These are phyloP conservation scores for Centropus unirufus DNA, from an alignment of 2,113 vertebrate genomes.

Conservation along the genomic window DNA sequence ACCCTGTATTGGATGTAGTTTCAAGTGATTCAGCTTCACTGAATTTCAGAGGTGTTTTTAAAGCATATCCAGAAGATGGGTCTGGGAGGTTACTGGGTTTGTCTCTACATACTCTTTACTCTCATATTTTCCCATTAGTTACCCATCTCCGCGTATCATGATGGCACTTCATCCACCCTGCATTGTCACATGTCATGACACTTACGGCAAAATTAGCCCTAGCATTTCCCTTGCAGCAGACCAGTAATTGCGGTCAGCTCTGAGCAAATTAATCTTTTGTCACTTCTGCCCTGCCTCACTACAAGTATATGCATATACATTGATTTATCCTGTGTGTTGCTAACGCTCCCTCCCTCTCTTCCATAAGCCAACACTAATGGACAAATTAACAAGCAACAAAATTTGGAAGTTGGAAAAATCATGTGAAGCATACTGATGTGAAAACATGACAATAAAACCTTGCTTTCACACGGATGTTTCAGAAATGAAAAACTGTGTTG, in stretches of 20 bases:
- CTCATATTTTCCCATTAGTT: not conserved
- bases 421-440: not conserved
- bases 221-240: not conserved
- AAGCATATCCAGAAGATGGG: not conserved
- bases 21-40: not conserved
- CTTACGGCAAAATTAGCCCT: not conserved
- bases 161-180: not conserved
- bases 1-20: not conserved
- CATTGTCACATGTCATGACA: not conserved
- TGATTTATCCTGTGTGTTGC: not conserved
- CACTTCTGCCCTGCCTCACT: not conserved
- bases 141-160: not conserved
- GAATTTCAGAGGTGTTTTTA: not conserved
- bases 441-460: not conserved
- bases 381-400: not conserved
- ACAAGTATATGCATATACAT: not conserved
- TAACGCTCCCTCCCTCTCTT: not conserved
- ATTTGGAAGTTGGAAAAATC: not conserved
- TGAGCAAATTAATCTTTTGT: constrained; percentile 7
- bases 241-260: constrained; percentile 9
- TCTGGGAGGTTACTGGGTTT: not conserved
- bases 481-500: not conserved
- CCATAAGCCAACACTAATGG: not conserved
- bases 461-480: not conserved
- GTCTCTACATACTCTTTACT: not conserved